Evolutionary conservation across 2,888 invertebrate species (phyloP).

Genomic region (Lottia scabra): DNA sequence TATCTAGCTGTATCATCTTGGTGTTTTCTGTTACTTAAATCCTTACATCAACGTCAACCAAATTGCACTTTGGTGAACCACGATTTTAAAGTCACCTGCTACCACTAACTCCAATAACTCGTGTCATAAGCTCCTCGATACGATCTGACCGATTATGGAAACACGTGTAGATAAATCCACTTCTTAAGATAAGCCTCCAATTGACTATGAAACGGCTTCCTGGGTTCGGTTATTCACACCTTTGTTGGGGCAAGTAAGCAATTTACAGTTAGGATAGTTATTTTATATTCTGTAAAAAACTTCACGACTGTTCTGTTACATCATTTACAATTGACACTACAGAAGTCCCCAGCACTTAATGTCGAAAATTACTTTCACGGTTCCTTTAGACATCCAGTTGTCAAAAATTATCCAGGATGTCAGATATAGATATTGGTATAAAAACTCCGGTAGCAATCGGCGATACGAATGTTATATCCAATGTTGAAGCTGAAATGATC

Average conservation of each 20-base stretch:
- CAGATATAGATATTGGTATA: background rate
- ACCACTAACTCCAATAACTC: background rate
- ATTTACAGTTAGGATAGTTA: no score
- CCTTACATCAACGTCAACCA: no score
- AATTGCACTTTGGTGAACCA: no score
- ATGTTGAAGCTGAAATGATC: no score
- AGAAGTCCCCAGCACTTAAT: background rate
- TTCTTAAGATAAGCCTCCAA: background rate
- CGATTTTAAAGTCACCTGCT: no score
- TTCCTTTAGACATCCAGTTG: background rate
- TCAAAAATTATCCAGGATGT: background rate
- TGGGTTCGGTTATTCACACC: background rate
- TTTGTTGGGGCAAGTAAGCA: no score
- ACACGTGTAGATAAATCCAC: background rate
- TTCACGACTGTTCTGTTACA: no score
- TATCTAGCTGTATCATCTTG: conserved; percentile 15
- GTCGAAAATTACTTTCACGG: background rate
- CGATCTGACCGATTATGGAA: background rate
- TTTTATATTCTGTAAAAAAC: no score
- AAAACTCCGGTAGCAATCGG: background rate
- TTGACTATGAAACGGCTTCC: background rate
- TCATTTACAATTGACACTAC: background rate
- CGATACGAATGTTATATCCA: background rate
- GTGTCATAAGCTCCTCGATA: conserved; percentile 3
- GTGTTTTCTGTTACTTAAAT: no score